Evolutionary conservation across 1,140 invertebrate genomes (phyloP).

Genomic region (Aradophagus sp.): DNA sequence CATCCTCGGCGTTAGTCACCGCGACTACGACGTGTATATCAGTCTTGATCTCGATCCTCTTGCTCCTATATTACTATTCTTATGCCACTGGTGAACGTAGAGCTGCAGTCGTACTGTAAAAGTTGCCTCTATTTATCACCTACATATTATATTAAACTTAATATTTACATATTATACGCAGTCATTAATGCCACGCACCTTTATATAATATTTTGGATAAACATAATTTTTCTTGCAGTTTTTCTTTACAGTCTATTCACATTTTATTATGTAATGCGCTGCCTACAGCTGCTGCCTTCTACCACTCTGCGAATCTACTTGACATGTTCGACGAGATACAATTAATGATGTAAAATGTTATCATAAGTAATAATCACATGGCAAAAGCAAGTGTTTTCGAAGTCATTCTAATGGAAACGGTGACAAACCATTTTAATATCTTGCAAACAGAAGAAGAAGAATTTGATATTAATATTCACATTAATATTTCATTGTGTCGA

Average conservation of each 20-base stretch:
- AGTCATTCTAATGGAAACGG: too few species aligned
- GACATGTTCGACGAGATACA: conserved; percentile 34
- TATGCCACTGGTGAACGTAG: too few species aligned
- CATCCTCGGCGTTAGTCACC: too few species aligned
- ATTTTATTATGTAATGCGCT: conserved; percentile 69
- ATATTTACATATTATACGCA: conserved; percentile 53
- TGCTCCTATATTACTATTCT: too few species aligned
- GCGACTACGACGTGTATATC: too few species aligned
- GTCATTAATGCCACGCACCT: conserved; percentile 58
- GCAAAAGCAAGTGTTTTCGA: conserved; percentile 10
- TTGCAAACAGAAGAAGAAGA: too few species aligned
- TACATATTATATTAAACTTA: conserved; percentile 35
- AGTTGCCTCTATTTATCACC: conserved; percentile 35
- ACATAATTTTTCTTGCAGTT: conserved; percentile 65
- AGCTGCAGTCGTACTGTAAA: too few species aligned
- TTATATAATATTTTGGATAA: conserved; percentile 62
- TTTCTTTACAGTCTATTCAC: conserved; percentile 68
- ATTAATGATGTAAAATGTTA: conserved; percentile 29
- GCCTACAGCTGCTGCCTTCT: conserved; percentile 69
- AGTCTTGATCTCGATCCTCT: too few species aligned
- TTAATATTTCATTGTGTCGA: too few species aligned
- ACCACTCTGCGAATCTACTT: conserved; percentile 65
- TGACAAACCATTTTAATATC: too few species aligned
- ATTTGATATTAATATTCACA: too few species aligned
- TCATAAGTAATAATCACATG: conserved; percentile 27